Evolutionary conservation across 2,797 vertebrate species (phyloP).

Genomic region (Borostomias antarcticus): DNA sequence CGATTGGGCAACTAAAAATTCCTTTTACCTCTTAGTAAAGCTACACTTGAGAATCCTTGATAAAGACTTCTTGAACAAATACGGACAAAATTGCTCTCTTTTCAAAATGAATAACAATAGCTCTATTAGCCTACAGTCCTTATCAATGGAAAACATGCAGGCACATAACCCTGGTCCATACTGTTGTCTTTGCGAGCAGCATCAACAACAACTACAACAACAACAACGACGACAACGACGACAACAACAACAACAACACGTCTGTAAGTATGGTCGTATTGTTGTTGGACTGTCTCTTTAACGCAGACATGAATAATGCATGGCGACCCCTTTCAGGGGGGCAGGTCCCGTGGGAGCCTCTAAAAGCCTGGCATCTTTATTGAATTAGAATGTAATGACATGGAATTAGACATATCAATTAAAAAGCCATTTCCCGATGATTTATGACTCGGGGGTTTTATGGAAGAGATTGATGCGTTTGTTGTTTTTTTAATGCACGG

Average conservation of each 20-base stretch:
- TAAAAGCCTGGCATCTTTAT: constrained; percentile 62
- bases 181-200: background rate
- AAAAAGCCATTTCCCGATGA: constrained; percentile 55
- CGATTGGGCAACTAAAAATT: background rate
- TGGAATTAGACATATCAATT: constrained; percentile 56
- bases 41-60: background rate
- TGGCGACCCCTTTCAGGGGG: constrained; percentile 27
- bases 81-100: too few species aligned
- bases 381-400: constrained; percentile 73
- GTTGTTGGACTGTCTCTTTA: constrained; percentile 48
- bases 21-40: background rate
- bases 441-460: constrained; percentile 27
- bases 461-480: background rate
- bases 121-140: background rate
- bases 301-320: constrained; percentile 66
- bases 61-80: background rate
- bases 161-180: background rate
- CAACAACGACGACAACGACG: background rate
- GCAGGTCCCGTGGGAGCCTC: constrained; percentile 47
- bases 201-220: background rate
- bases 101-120: background rate
- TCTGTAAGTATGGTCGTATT: background rate
- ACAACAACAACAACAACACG: background rate
- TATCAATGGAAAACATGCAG: background rate
- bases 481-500: background rate